Conservation (phyloP, 2,888 invertebrate genomes). For the Cephus nigrinus region DNA sequence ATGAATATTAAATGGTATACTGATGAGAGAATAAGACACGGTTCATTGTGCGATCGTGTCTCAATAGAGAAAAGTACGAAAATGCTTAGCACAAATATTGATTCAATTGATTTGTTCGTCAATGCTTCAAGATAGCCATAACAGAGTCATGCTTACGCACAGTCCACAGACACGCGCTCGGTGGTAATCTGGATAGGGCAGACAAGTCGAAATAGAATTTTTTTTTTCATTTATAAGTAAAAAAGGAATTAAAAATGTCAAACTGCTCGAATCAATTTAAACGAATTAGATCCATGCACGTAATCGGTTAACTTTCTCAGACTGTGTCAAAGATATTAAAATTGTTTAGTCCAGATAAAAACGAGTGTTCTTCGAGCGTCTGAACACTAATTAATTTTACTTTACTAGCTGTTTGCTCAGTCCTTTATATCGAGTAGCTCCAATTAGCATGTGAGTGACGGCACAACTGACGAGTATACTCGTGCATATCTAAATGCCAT, state of each 20-base stretch:
- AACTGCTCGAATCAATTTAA: background rate
- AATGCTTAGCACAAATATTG: too few relatives aligned
- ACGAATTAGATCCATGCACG: background rate
- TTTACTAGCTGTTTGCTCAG: background rate
- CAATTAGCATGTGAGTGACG: slow-evolving; percentile 5
- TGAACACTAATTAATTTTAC: background rate
- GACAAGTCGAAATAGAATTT: background rate
- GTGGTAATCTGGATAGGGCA: background rate
- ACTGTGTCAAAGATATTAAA: background rate
- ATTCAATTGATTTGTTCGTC: background rate
- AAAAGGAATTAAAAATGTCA: background rate
- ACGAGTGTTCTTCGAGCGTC: background rate
- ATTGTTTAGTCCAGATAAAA: background rate
- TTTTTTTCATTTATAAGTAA: background rate
- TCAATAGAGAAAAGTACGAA: too few relatives aligned
- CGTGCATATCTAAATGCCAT: background rate
- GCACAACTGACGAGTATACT: slow-evolving; percentile 1
- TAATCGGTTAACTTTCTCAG: background rate
- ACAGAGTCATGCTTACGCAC: background rate
- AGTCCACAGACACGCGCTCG: background rate
- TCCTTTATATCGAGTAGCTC: background rate
- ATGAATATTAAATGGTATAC: background rate
- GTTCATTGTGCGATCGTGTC: background rate
- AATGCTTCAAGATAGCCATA: background rate
- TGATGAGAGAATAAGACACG: background rate